Conservation (phyloP, 2,797 vertebrate genomes). For the Syndactyla subalaris region DNA sequence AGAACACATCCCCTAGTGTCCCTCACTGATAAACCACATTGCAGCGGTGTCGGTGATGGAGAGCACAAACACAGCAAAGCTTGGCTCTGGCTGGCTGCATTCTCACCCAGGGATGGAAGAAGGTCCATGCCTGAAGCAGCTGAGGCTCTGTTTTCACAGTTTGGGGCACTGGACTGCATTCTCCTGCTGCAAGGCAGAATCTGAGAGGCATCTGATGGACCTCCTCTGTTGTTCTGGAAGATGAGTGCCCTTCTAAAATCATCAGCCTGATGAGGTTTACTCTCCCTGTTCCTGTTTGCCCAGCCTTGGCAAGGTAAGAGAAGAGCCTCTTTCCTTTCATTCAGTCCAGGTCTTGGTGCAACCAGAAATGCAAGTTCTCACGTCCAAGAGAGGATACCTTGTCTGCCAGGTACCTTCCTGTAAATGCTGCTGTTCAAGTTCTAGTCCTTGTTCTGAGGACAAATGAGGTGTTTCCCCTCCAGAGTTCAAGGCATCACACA, state of each 20-base stretch:
- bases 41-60: fast-evolving
- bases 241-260: background rate
- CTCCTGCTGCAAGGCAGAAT: background rate
- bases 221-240: background rate
- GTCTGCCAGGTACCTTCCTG: background rate
- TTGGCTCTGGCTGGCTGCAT: background rate
- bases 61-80: background rate
- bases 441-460: background rate
- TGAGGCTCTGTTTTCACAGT: background rate
- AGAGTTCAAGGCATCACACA: background rate
- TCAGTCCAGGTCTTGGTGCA: background rate
- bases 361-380: background rate
- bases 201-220: background rate
- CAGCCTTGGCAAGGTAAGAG: background rate
- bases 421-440: background rate
- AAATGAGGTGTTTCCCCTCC: background rate
- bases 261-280: background rate
- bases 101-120: background rate
- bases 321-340: background rate
- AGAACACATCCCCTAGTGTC: background rate
- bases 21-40: background rate
- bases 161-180: background rate
- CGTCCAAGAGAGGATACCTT: background rate
- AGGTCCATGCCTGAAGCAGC: background rate
- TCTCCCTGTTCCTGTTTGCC: background rate